Evolutionary conservation across 2,113 vertebrate species (phyloP), one percentile per base, ranked within the genome.

Genomic region (Carassius gibelio): DNA sequence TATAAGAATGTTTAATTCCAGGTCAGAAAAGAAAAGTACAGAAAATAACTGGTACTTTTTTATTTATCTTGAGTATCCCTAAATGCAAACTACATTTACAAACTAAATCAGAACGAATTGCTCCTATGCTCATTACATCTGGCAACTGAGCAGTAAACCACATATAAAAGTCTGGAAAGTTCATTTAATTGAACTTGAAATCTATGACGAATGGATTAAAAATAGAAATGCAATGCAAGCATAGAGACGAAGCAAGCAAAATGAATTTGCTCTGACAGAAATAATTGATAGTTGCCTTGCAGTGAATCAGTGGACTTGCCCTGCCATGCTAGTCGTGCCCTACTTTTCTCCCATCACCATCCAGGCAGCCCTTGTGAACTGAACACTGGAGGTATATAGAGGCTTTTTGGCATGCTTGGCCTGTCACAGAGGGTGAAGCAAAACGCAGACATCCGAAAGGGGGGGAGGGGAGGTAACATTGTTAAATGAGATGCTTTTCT

Each of bases 401-500:
- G 68, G 26, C 85, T 89, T 90, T 91, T 88, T 89, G 90, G 90
- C 88, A 94, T 75, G 92, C 93, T 92, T 92, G 92, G 90, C 85
- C 89, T 91, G 91, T 88, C 91, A 89, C 82, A 81, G 89, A 84
- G 89, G 82, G 82, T 86, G 84, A 83, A 90, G 87, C 68, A 87
- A 88, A 90, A 81, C 71, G 81, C 86, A 86, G 87, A 85, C 82
- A 89, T 74, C 64, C 59, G 48, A 23, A 82, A 36, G 87, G 4
- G 45, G 38, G 38, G 87, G 86, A 86, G 66, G 38, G 75, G 71
- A 19, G 26, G 57, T 36, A 42, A 72, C 38, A 62, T 26, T 57
- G 59, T 81, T 64, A 74, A 75, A 76, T 86, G 34, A 61, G 74
- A 83, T 36, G 62, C 75, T 78, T 87, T 76, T 71, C 62, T 75